Base-by-base conservation (phyloP, 2,113 vertebrate genomes). In the Neogobius melanostomus region DNA sequence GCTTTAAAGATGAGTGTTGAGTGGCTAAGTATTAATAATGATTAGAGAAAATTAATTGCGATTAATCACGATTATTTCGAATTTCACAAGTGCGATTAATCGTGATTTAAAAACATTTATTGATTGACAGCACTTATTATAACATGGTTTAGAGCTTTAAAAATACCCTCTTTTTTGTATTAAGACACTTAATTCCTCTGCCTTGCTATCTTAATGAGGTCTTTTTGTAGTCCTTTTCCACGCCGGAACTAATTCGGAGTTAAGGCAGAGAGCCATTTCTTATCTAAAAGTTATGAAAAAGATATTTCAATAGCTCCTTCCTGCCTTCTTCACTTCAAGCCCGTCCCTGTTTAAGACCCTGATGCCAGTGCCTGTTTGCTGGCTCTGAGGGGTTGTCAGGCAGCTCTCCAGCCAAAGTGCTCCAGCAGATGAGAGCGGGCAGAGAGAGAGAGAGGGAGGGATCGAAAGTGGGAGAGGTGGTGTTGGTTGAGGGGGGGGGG, bases 381-480 rank as follows among this genome's bases (percentile, higher is more conserved):
- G 72, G 12, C 68, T 82, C 72, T 84, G 74, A 77, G 74, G 84
- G 72, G 72, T 77, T 76, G 66, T 81, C 81, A 74, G 61, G 63
- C 64, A 69, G 69, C 65, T 69, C 75, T 8, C 59, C 67, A 53
- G 66, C 72, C 72, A 71, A 73, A 77, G 72, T 43, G 75, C 77
- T 87, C 73, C 51, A 81, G 72, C 51, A 81, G 72, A 88, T 72
- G 68, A 82, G 87, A 57, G 54, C 10, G 17, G 21, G 7, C n/a
- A 16, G 51, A 17, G n/a, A 53, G n/a, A 1, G 15, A n/a, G 51
- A 7, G 52, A 0, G 16, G 1, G 16, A 0, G 6, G 53, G 8
- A 36, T 36, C 28, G 28, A 36, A 36, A 36, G 28, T 36, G 28
- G 28, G 28, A 36, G 28, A 36, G 28, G 28, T 36, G 28, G 28